Evolutionary conservation across 2,888 invertebrate species (phyloP), one percentile per base, ranked within the genome.

Genomic region (Odontomyia ornata): DNA sequence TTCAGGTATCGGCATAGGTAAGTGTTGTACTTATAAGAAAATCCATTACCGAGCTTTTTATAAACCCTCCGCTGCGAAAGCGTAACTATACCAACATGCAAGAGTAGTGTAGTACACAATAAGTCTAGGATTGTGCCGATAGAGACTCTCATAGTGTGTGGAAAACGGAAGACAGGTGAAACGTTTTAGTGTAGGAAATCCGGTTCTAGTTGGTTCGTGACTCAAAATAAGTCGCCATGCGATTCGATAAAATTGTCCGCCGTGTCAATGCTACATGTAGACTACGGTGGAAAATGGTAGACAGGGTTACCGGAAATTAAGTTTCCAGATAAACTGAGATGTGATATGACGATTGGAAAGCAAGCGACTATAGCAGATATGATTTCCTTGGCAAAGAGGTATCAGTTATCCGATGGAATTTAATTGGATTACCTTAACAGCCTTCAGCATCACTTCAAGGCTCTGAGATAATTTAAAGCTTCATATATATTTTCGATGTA

Each of bases 181-280:
- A 57, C 73, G 60, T 73, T 73, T 73, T 73, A 60, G 73, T 73
- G 60, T 57, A 57, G 73, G 73, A 73, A 57, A 73, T 73, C 73
- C 73, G 57, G n/a, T 73, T 73, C 27, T 18, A 73, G 73, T 36
- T 57, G 30, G 73, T 73, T 73, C 73, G 73, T 73, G 73, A 73
- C 73, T 57, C 47, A 36, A 4, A 57, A 36, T 28, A 72, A 13
- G 46, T 56, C 30, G 30, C 72, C 18, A 28, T 21, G 57, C 57
- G 28, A 67, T 67, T 46, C 23, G 46, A 56, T 56, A 56, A 57
- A 56, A 57, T 7, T 56, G n/a, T 27, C 72, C 72, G 13, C 18
- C 7, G 67, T 52, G 52, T 4, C 52, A 52, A 52, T 52, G n/a
- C 4, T 3, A 52, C 4, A 13, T 52, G n/a, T 4, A 52, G 18